phyloP scores from a whole-genome alignment of 2,888 invertebrate genomes.

The Morpho deidamia region DNA sequence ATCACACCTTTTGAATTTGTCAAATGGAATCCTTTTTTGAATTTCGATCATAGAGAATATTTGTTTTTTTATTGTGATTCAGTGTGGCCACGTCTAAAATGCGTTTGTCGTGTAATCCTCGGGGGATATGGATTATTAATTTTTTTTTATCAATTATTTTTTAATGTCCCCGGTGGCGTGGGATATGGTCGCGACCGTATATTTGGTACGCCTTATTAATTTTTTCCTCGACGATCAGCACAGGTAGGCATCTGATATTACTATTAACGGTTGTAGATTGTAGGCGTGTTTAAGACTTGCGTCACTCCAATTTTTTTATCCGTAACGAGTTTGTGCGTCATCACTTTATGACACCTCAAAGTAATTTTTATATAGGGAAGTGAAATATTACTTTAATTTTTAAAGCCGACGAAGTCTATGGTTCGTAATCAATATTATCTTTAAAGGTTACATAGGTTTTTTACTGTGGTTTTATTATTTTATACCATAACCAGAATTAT shows the following conservation, averaged over 20 bases:
- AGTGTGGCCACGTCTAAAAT: constrained; percentile 71
- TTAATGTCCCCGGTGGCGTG: constrained; percentile 53
- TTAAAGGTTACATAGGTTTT: too few relatives aligned
- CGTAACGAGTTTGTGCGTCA: too few relatives aligned
- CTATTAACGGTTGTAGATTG: constrained; percentile 2
- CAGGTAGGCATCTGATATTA: constrained; percentile 6
- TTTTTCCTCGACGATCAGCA: constrained; percentile 23
- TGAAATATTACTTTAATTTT: too few relatives aligned
- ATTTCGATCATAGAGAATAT: constrained; percentile 29
- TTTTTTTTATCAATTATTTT: constrained; percentile 63
- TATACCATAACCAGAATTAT: too few relatives aligned
- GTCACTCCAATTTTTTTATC: not conserved
- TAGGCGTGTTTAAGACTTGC: not conserved
- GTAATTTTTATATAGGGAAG: too few relatives aligned
- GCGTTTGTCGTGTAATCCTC: constrained; percentile 77
- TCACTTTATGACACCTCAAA: too few relatives aligned
- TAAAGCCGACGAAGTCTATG: too few relatives aligned
- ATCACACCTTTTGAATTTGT: constrained; percentile 44
- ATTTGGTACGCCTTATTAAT: constrained; percentile 24
- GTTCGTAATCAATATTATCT: too few relatives aligned
- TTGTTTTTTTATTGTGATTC: constrained; percentile 50
- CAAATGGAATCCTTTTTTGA: constrained; percentile 34
- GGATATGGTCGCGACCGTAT: constrained; percentile 47
- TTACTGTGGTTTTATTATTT: too few relatives aligned
- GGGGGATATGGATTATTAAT: constrained; percentile 66